Base-by-base conservation (phyloP, 2,113 vertebrate species). In the Tichodroma muraria region DNA sequence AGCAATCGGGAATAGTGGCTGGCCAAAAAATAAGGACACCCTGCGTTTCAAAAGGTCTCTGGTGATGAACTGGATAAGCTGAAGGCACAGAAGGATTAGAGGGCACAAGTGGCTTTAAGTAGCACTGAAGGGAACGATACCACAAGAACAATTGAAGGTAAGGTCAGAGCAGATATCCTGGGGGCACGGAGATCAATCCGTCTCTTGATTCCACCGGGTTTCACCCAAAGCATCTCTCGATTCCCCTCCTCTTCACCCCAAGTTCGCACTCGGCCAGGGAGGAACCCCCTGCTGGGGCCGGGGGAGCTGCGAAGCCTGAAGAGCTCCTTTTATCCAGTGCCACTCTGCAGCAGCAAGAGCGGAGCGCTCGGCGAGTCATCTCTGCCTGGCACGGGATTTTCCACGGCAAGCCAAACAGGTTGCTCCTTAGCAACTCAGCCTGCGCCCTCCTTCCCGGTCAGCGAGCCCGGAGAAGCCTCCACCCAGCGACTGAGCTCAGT, bases 311-410 rank as follows among this genome's bases (percentile, higher is more conserved):
- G 0, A 28, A 49, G 64, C 44, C 44, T 2, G 0, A 40, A 15
- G 35, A 64, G 53, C 42, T 45, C 52, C 0, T 38, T 60, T 53
- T 4, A n/a, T 12, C 73, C 78, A 2, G 1, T 14, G 61, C 72
- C 25, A 16, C 54, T 45, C 8, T 8, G 30, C 63, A 45, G 73
- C 71, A 16, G 59, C n/a, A 47, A 17, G 70, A 65, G 70, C 13
- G n/a, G 52, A 61, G 57, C n/a, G 6, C 71, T 11, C 0, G 4
- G 16, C 33, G 37, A 89, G 61, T 45, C 92, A 94, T 35, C 78
- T 17, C 83, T 49, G 89, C 87, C 86, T 93, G 94, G 89, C 93
- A 94, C 42, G 9, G 21, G 30, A 28, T 90, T 77, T 56, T 75
- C 60, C 63, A 68, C 1, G 0, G 33, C 60, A 68, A 64, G 95